Evolutionary conservation across 1,140 invertebrate genomes (phyloP), one percentile per base, ranked within the genome.

Genomic region (Samia ricini): DNA sequence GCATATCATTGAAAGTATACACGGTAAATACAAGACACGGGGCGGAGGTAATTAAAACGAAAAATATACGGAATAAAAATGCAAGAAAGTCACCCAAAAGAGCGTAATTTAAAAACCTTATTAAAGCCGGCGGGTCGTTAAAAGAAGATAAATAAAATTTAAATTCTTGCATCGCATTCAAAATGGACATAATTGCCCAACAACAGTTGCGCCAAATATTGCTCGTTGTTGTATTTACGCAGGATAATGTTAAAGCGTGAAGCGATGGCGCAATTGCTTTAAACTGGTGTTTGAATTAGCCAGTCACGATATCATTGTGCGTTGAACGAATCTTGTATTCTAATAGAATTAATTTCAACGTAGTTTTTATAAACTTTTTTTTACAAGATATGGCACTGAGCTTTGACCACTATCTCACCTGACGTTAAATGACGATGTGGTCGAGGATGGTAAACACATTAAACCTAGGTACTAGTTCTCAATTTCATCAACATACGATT

Each of bases 71-170:
- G 12, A 55, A 55, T 55, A 55, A 55, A 24, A 55, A 55, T 24
- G 20, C 8, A 55, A 55, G 52, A 24, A 23, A 55, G 50, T 24
- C 4, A 10, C 21, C 4, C 52, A 12, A n/a, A 42, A 24, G 22
- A 21, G 22, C 52, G 22, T 55, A 55, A 24, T 55, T 24, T 55
- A 24, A 55, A 55, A 55, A 55, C 24, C 52, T 55, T 55, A 55
- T 55, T 55, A 55, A 55, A 55, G 8, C 52, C 6, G 18, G 52
- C 22, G 21, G 50, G 52, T 24, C 52, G 52, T 55, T 55, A 55
- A 24, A 24, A n/a, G 52, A 5, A 22, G 15, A 55, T 55, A 55
- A 55, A 55, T 55, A 55, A 55, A 2, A 20, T 55, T 22, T 24
- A 55, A 55, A 55, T 55, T 55, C 22, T 55, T 55, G 52, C 52